phyloP scores from a whole-genome alignment of 2,797 vertebrate species.

The Esox masquinongy region DNA sequence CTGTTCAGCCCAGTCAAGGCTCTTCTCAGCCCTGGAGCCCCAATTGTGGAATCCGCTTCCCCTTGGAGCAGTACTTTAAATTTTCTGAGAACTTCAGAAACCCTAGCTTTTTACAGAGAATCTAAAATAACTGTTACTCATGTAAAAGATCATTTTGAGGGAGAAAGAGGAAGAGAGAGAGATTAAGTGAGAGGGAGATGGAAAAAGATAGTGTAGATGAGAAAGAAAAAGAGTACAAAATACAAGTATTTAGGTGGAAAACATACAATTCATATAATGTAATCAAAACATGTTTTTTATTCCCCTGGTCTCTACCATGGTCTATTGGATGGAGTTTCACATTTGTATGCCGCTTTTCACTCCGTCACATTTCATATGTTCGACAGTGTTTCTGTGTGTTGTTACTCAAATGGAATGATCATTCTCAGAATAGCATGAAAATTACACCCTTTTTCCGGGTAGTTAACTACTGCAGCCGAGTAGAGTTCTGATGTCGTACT shows the following conservation, averaged over 20 bases:
- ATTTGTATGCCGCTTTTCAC: background rate
- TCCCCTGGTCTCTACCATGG: too few species aligned
- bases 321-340: background rate
- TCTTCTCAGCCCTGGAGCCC: too few species aligned
- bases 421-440: slow-evolving; percentile 3
- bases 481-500: slow-evolving; percentile 16
- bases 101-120: too few species aligned
- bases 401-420: slow-evolving; percentile 6
- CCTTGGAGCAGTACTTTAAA: too few species aligned
- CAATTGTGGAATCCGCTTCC: too few species aligned
- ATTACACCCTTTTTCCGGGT: slow-evolving; percentile 14
- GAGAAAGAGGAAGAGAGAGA: too few species aligned
- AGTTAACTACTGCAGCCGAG: slow-evolving; percentile 13
- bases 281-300: too few species aligned
- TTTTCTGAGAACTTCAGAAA: too few species aligned
- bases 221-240: background rate
- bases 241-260: background rate
- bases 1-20: too few species aligned
- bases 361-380: background rate
- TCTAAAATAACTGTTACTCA: too few species aligned
- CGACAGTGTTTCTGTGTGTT: background rate
- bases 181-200: too few species aligned
- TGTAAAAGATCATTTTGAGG: too few species aligned
- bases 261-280: background rate
- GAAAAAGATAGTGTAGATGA: background rate